These are phyloP conservation scores for Arvicanthis niloticus DNA, from an alignment of 2,113 vertebrate species.

Conservation along the genomic window DNA sequence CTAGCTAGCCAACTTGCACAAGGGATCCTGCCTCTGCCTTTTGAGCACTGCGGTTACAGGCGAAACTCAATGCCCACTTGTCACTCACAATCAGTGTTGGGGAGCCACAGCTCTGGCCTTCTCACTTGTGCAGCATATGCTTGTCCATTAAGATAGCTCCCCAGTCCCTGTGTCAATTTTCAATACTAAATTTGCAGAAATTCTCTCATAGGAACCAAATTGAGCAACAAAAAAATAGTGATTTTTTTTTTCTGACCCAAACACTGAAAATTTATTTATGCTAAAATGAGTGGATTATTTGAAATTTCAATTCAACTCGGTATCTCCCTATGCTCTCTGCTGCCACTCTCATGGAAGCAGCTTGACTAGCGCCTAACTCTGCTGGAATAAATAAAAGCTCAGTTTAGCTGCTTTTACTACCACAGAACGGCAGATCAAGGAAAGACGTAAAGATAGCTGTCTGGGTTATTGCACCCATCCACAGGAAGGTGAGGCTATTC, in stretches of 20 bases:
- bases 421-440: not conserved
- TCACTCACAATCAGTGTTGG: not conserved
- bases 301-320: conserved; percentile 4
- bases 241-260: not conserved
- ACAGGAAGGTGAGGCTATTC: not conserved
- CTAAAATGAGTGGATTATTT: not conserved
- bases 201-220: not conserved
- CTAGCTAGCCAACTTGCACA: not conserved
- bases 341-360: not conserved
- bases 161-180: not conserved
- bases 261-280: not conserved
- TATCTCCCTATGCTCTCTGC: not conserved
- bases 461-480: not conserved
- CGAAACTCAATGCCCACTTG: not conserved
- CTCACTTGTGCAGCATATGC: not conserved
- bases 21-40: not conserved
- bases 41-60: too few relatives aligned
- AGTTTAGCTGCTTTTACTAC: not conserved
- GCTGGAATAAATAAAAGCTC: not conserved
- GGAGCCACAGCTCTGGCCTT: not conserved
- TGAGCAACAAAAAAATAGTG: not conserved
- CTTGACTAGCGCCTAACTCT: not conserved
- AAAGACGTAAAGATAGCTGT: too few relatives aligned
- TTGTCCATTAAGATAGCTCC: not conserved
- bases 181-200: not conserved